Percentiles rank a stretch among this genome's conserved stretches.
Conservation (phyloP, 2,113 vertebrate genomes). For the Cyphomyrus plagiostoma region DNA sequence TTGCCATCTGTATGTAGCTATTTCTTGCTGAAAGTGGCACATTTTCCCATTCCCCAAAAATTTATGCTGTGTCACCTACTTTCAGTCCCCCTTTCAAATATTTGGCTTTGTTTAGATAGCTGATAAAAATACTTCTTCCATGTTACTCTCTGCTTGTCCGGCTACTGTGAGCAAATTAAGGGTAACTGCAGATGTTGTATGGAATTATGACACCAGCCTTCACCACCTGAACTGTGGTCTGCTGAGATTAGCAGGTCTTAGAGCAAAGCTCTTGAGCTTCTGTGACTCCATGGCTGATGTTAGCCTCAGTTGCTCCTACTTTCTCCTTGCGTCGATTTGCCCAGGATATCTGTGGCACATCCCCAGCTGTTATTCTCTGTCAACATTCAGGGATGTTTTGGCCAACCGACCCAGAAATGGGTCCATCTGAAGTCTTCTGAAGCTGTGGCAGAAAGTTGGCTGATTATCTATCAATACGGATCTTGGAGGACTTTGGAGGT, state of each 20-base stretch:
- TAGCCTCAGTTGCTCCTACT: background rate
- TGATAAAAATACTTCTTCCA: background rate
- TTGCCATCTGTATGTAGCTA: background rate
- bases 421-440: background rate
- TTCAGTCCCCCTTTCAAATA: background rate
- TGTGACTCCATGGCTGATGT: background rate
- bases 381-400: background rate
- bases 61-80: background rate
- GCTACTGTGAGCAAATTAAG: conserved; percentile 18
- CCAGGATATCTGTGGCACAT: background rate
- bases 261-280: conserved; percentile 15
- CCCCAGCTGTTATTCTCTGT: background rate
- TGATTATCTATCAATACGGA: background rate
- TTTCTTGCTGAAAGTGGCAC: background rate
- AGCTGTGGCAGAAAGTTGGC: background rate
- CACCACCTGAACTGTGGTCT: background rate
- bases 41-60: background rate
- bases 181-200: conserved; percentile 11
- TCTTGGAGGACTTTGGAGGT: background rate
- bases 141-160: conserved; percentile 4
- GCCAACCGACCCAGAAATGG: background rate
- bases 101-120: background rate
- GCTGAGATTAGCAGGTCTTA: conserved; percentile 10
- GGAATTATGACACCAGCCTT: background rate
- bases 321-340: background rate